Conservation (phyloP, 2,797 vertebrate species). For the Carduelis carduelis region DNA sequence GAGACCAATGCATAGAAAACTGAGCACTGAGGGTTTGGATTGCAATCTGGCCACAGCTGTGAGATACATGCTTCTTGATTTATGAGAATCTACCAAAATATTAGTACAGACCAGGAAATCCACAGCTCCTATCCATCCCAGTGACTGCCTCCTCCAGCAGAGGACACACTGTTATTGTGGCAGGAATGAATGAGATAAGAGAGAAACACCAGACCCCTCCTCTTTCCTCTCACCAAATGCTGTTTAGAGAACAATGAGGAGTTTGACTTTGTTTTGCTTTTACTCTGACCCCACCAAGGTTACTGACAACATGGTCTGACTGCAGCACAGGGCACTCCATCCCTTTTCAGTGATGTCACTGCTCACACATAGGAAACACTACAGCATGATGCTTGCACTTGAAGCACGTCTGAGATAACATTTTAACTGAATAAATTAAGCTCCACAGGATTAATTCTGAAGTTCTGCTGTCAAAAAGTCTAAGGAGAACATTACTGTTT, state of each 20-base stretch:
- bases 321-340: not conserved
- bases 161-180: not conserved
- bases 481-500: not conserved
- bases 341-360: not conserved
- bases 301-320: not conserved
- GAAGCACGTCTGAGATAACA: not conserved
- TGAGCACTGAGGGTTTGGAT: not conserved
- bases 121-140: not conserved
- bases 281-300: not conserved
- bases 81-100: not conserved
- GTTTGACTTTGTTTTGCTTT: not conserved
- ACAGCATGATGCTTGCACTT: not conserved
- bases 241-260: not conserved
- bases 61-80: not conserved
- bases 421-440: not conserved
- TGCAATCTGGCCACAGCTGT: not conserved
- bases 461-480: not conserved
- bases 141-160: not conserved
- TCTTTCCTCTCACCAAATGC: not conserved
- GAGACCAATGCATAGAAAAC: not conserved
- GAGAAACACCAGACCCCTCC: not conserved
- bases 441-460: rapidly evolving
- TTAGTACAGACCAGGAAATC: not conserved
- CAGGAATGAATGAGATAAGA: not conserved
- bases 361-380: not conserved